Percentiles rank a stretch among this genome's conserved stretches.
These are phyloP conservation scores for Erpobdella octoculata DNA, from an alignment of 2,888 invertebrate species.

Conservation along the genomic window DNA sequence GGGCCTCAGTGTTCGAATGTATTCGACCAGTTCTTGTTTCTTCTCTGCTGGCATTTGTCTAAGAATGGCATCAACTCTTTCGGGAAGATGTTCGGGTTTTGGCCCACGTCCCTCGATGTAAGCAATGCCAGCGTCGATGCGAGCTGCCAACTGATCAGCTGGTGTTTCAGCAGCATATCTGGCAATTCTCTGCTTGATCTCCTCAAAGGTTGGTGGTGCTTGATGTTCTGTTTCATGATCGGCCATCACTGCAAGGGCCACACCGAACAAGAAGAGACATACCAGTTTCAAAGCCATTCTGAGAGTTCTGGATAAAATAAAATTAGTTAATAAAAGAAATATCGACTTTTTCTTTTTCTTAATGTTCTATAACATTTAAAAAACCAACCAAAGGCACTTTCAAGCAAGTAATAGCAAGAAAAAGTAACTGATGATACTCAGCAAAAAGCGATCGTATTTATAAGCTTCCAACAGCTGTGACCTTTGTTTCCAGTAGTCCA, in stretches of 20 bases:
- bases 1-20: background rate
- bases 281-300: background rate
- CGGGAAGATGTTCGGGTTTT: background rate
- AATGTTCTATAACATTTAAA: too few relatives aligned
- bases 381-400: too few relatives aligned
- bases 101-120: background rate
- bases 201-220: background rate
- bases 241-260: background rate
- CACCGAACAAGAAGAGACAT: background rate
- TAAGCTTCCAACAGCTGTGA: too few relatives aligned
- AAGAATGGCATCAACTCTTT: background rate
- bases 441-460: too few relatives aligned
- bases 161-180: background rate
- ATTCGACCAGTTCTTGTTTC: slow-evolving; percentile 5
- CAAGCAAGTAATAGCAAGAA: too few relatives aligned
- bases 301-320: too few relatives aligned
- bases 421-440: too few relatives aligned
- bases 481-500: too few relatives aligned
- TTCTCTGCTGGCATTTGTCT: background rate
- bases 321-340: too few relatives aligned
- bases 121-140: background rate
- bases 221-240: background rate
- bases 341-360: too few relatives aligned
- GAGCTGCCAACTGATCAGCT: background rate
- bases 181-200: background rate